phyloP scores from a whole-genome alignment of 1,140 invertebrate species.

The Pseudomyrmex cubaensis region DNA sequence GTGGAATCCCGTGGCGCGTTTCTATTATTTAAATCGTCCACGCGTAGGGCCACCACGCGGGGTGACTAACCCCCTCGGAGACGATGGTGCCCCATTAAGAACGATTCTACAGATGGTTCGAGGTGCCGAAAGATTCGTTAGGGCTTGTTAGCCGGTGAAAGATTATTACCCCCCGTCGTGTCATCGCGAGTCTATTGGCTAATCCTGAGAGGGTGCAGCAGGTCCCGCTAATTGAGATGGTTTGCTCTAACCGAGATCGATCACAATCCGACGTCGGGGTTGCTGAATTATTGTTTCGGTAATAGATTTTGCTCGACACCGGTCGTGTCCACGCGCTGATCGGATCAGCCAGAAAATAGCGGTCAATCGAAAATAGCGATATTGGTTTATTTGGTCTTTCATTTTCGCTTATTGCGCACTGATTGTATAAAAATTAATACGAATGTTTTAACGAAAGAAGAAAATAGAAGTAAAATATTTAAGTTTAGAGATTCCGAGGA shows the following conservation, averaged over 20 bases:
- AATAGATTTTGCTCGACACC: constrained; percentile 56
- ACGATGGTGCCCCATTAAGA: constrained; percentile 72
- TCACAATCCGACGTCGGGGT: constrained; percentile 18
- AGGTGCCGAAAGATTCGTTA: constrained; percentile 81
- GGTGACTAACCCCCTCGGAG: constrained; percentile 65
- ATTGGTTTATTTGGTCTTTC: not conserved
- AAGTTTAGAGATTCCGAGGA: not conserved
- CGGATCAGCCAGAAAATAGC: constrained; percentile 27
- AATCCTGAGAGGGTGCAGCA: constrained; percentile 34
- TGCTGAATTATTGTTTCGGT: constrained; percentile 42
- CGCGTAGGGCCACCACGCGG: constrained; percentile 50
- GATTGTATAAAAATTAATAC: no score
- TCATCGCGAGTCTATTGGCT: constrained; percentile 66
- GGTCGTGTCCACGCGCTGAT: not conserved
- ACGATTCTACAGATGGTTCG: constrained; percentile 80
- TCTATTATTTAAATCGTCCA: constrained; percentile 78
- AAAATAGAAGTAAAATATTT: not conserved
- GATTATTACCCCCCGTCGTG: constrained; percentile 68
- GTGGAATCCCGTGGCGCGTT: constrained; percentile 72
- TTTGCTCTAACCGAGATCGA: constrained; percentile 65
- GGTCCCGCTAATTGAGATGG: constrained; percentile 65
- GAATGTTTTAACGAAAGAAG: not conserved
- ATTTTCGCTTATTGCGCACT: not conserved
- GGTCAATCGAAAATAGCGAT: not conserved
- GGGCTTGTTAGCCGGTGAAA: constrained; percentile 77